Evolutionary conservation across 2,888 invertebrate genomes (phyloP).

Genomic region (Coelinius sp.): DNA sequence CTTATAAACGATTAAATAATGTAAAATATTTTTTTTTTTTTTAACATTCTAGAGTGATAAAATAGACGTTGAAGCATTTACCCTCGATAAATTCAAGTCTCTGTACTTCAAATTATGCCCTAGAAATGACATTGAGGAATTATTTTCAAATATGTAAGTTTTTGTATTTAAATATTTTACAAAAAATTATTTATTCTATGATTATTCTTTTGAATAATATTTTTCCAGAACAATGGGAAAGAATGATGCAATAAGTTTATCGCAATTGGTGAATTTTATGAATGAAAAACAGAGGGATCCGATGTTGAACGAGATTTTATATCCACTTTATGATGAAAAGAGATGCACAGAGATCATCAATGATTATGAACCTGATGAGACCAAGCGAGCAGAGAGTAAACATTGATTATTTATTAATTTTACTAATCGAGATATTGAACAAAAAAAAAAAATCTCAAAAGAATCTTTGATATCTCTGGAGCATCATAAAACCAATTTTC

Average conservation of each 20-base stretch:
- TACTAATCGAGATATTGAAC: not conserved
- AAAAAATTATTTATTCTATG: no score
- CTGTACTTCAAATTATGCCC: slow-evolving; percentile 81
- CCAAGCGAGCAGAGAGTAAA: slow-evolving; percentile 71
- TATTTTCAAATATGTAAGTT: slow-evolving; percentile 78
- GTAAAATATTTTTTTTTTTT: not conserved
- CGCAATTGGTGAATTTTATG: slow-evolving; percentile 74
- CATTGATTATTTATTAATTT: not conserved
- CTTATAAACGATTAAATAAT: not conserved
- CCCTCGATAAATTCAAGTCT: slow-evolving; percentile 79
- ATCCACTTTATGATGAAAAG: slow-evolving; percentile 77
- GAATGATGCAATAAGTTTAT: slow-evolving; percentile 71
- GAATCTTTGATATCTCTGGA: no score
- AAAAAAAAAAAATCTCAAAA: no score
- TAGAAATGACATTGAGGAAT: slow-evolving; percentile 79
- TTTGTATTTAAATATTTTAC: no score
- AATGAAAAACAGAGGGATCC: slow-evolving; percentile 80
- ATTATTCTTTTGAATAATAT: slow-evolving; percentile 5
- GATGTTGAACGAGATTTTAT: slow-evolving; percentile 79
- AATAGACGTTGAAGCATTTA: slow-evolving; percentile 77
- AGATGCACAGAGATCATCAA: slow-evolving; percentile 76
- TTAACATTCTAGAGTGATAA: slow-evolving; percentile 74
- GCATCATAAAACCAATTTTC: no score
- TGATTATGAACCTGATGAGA: slow-evolving; percentile 74
- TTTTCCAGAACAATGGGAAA: slow-evolving; percentile 71